phyloP scores from a whole-genome alignment of 2,888 invertebrate genomes.

The Eilema caniola region DNA sequence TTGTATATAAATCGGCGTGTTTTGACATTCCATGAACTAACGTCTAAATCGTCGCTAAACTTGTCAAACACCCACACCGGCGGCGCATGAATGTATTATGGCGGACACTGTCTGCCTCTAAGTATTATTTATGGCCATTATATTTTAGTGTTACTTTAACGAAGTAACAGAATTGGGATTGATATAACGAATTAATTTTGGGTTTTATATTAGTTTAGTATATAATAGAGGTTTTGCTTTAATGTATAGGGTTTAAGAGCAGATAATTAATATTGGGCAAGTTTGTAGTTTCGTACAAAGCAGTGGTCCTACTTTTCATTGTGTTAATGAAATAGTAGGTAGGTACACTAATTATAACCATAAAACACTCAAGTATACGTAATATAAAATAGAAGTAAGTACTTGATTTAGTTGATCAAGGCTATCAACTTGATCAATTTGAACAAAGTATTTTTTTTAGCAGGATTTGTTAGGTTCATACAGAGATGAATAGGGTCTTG shows the following conservation, averaged over 20 bases:
- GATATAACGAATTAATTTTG: slow-evolving; percentile 43
- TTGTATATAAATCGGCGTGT: slow-evolving; percentile 56
- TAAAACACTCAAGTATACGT: too few relatives aligned
- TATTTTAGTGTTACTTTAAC: slow-evolving; percentile 50
- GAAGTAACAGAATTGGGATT: slow-evolving; percentile 44
- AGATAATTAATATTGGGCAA: neutral
- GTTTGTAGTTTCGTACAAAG: neutral
- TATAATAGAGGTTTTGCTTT: slow-evolving; percentile 24
- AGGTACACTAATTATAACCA: too few relatives aligned
- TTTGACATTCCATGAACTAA: slow-evolving; percentile 66
- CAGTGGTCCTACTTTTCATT: neutral
- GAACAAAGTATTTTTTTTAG: too few relatives aligned
- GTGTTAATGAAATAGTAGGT: too few relatives aligned
- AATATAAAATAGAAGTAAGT: too few relatives aligned
- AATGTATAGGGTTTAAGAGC: neutral
- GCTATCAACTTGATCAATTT: too few relatives aligned
- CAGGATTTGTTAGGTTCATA: too few relatives aligned
- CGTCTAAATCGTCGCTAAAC: slow-evolving; percentile 66
- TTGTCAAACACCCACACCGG: slow-evolving; percentile 58
- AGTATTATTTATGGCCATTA: slow-evolving; percentile 59
- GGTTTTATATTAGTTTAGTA: slow-evolving; percentile 30
- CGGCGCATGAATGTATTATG: slow-evolving; percentile 50
- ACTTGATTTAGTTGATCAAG: too few relatives aligned
- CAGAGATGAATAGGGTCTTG: too few relatives aligned
- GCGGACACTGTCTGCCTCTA: slow-evolving; percentile 55